Base-by-base conservation (phyloP, 2,888 invertebrate species). In the Plagiodera versicolora region DNA sequence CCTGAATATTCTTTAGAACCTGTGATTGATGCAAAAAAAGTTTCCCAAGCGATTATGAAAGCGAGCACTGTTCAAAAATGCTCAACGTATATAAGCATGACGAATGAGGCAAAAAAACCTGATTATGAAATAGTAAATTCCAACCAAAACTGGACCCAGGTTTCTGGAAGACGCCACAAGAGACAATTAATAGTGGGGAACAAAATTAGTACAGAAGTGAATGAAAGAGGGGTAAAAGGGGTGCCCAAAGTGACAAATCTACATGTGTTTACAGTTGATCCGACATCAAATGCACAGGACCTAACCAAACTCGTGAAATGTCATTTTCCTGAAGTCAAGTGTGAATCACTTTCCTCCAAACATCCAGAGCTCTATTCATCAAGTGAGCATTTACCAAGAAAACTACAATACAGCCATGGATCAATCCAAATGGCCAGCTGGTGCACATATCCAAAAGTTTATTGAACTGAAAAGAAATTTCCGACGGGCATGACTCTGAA, bases 241-340 rank as follows among this genome's bases (percentile, higher is more conserved):
- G 46, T 54, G 28, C 28, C 54, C 14, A 54, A 28, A 45, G 3
- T 54, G 20, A 24, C 54, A n/a, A 46, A 54, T 3, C 11, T 16
- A 54, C 46, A 54, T 54, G 54, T 54, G 46, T 54, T 20, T 16
- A 54, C 46, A 28, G 24, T 45, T 46, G 54, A 54, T 24, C 54
- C 46, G 24, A 28, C 17, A 45, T 11, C 28, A 46, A 46, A 19
- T 10, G 44, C 32, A 28, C 24, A 46, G 11, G 46, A 54, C 17
- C 18, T 54, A 17, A 44, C 17, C 8, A 17, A 45, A 39, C 19
- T 54, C 11, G 18, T 46, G 45, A 14, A 39, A 46, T 11, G 17
- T 24, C 11, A 45, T 54, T 54, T 54, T 19, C 54, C 28, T 14
- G 54, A 54, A 45, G 54, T 45, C 44, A 44, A n/a, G 16, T 54